Percentiles rank a stretch among this genome's conserved stretches.
phyloP scores from a whole-genome alignment of 2,888 invertebrate species.

The Liopterus haemorrhoidalis region DNA sequence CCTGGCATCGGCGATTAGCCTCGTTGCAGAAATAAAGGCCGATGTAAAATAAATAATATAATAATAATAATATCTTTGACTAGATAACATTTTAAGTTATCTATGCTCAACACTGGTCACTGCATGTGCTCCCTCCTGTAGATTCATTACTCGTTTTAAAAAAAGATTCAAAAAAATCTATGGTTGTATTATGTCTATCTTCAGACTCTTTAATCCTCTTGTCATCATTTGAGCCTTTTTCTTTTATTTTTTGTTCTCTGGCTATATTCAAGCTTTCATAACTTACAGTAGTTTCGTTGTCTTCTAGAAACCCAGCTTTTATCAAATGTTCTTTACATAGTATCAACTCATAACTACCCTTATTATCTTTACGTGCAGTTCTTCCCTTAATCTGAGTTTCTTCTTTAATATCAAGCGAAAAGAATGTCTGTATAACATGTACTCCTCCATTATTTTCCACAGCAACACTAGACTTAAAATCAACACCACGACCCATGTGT shows the following conservation, averaged over 20 bases:
- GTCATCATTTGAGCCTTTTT: neutral
- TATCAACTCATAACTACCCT: slow-evolving; percentile 9
- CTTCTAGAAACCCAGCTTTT: no score
- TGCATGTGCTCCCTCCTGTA: no score
- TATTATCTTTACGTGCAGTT: slow-evolving; percentile 12
- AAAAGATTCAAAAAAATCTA: slow-evolving; percentile 9
- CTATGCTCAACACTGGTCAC: no score
- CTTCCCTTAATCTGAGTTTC: slow-evolving; percentile 14
- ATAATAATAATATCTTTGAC: no score
- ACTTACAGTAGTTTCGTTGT: no score
- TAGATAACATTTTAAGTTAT: no score
- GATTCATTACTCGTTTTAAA: no score
- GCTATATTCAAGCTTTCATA: slow-evolving; percentile 1
- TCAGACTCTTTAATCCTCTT: slow-evolving; percentile 6
- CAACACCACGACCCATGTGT: slow-evolving; percentile 2
- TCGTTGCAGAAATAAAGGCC: no score
- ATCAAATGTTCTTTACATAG: slow-evolving; percentile 6
- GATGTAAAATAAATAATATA: no score
- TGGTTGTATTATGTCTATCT: slow-evolving; percentile 3
- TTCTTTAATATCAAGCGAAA: slow-evolving; percentile 11
- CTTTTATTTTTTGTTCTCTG: neutral
- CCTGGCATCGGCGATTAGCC: no score
- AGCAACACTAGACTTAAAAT: slow-evolving; percentile 3
- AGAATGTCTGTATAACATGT: slow-evolving; percentile 13
- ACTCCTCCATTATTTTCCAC: slow-evolving; percentile 11